A percentile compares a stretch with the other conserved stretches of the same genome.
Conservation (phyloP, 2,113 vertebrate species). For the Ardeotis arabs region DNA sequence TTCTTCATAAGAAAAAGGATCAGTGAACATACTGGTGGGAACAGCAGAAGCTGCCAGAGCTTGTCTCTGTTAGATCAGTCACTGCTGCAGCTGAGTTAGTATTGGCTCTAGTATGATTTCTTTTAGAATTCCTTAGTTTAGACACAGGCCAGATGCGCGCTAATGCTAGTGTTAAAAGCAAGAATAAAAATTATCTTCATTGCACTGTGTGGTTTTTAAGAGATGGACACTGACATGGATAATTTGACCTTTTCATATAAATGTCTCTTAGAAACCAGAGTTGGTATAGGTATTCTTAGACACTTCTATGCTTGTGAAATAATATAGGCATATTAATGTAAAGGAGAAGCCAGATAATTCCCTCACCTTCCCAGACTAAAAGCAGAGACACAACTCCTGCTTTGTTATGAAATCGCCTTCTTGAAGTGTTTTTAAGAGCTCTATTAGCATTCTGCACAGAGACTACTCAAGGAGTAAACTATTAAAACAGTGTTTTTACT, state of each 20-base stretch:
- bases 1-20: neutral
- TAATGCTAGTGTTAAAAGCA: neutral
- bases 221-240: neutral
- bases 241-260: neutral
- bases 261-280: neutral
- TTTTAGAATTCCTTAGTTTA: neutral
- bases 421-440: neutral
- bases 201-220: neutral
- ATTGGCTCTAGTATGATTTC: neutral
- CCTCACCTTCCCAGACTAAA: neutral
- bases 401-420: neutral
- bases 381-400: neutral
- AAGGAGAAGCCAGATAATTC: constrained; percentile 21
- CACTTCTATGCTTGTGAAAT: neutral
- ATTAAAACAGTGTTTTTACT: neutral
- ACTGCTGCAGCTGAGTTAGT: neutral
- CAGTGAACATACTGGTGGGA: neutral
- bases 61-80: neutral
- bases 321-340: constrained; percentile 28
- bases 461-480: neutral
- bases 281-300: neutral
- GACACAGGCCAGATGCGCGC: neutral
- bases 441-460: neutral
- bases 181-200: neutral
- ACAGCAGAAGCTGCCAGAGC: neutral